These are phyloP conservation scores for Percopsis transmontana DNA, from an alignment of 2,113 vertebrate species.

Conservation along the genomic window DNA sequence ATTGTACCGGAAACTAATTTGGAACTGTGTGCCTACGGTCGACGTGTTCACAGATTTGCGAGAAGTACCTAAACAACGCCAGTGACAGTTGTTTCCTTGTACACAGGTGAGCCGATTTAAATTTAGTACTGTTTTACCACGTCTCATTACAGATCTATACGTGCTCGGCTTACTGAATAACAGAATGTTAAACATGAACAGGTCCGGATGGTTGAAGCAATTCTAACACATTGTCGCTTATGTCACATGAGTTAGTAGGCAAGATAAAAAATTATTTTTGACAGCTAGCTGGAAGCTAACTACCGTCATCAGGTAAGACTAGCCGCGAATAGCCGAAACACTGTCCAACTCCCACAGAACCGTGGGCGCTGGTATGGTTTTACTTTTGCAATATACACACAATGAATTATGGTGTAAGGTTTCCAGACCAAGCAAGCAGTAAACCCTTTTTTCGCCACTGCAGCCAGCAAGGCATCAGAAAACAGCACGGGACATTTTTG, in stretches of 20 bases:
- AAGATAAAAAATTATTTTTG: slow-evolving; percentile 40
- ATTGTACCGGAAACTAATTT: slow-evolving; percentile 15
- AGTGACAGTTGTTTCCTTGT: slow-evolving; percentile 44
- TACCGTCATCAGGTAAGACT: slow-evolving; percentile 36
- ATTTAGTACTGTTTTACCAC: neutral
- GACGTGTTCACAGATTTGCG: slow-evolving; percentile 25
- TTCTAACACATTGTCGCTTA: slow-evolving; percentile 22
- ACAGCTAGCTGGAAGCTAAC: slow-evolving; percentile 60
- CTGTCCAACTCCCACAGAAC: neutral
- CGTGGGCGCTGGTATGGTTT: neutral
- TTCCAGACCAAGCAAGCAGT: neutral
- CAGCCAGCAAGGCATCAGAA: slow-evolving; percentile 38
- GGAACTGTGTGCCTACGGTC: neutral
- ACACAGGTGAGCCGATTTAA: slow-evolving; percentile 52
- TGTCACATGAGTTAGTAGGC: slow-evolving; percentile 62
- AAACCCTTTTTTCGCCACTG: neutral
- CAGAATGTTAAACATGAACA: neutral
- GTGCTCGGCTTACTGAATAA: neutral
- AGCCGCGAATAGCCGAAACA: neutral
- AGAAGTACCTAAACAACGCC: slow-evolving; percentile 34
- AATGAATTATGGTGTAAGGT: slow-evolving; percentile 16
- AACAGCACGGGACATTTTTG: slow-evolving; percentile 17
- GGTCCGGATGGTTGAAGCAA: neutral
- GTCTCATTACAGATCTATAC: neutral
- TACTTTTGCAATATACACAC: neutral